Percentiles rank a stretch among this genome's conserved stretches.
Evolutionary conservation across 2,113 vertebrate genomes (phyloP).

Genomic region (Percina caprodes): DNA sequence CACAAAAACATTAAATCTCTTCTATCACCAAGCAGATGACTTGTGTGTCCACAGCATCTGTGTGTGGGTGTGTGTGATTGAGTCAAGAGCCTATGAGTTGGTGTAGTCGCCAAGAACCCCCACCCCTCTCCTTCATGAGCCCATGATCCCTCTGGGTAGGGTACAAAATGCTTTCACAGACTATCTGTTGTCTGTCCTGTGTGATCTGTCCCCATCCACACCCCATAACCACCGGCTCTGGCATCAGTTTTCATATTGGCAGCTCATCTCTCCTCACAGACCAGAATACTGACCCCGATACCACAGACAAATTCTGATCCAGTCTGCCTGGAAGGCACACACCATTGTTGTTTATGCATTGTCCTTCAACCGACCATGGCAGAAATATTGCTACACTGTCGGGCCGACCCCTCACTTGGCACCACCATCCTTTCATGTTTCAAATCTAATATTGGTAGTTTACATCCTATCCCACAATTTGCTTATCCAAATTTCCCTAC

Average conservation of each 20-base stretch:
- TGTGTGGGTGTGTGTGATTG: conserved; percentile 63
- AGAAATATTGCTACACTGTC: conserved; percentile 42
- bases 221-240: conserved; percentile 43
- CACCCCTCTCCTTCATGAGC: conserved; percentile 31
- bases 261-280: conserved; percentile 40
- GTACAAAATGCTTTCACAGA: conserved; percentile 49
- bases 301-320: conserved; percentile 56
- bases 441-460: conserved; percentile 50
- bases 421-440: conserved; percentile 39
- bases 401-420: conserved; percentile 19
- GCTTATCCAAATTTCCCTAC: conserved; percentile 26
- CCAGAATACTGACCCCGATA: conserved; percentile 32
- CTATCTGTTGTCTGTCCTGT: conserved; percentile 51
- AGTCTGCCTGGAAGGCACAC: conserved; percentile 49
- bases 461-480: conserved; percentile 39
- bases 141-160: conserved; percentile 64
- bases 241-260: conserved; percentile 56
- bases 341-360: conserved; percentile 53
- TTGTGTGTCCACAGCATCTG: conserved; percentile 50
- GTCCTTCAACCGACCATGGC: conserved; percentile 65
- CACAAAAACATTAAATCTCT: conserved; percentile 24
- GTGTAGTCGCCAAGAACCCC: conserved; percentile 32
- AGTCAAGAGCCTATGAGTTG: conserved; percentile 61
- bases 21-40: conserved; percentile 60
- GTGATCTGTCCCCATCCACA: conserved; percentile 34